Evolutionary conservation across 2,888 invertebrate species (phyloP).

Genomic region (Drosophila phalerata): DNA sequence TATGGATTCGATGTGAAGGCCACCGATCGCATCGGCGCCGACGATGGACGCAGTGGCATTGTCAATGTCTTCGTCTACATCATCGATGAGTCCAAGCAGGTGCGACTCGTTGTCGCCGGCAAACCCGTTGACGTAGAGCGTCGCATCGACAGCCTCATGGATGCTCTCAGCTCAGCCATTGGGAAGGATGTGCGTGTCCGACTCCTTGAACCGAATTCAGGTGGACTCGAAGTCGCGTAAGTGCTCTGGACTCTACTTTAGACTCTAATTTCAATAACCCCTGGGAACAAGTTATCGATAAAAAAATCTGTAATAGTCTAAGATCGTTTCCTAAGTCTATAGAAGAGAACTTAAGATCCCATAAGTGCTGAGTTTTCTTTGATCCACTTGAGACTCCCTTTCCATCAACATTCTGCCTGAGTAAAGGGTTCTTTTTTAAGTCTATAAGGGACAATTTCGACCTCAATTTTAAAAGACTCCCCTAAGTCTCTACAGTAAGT

Average conservation of each 20-base stretch:
- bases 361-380: not conserved
- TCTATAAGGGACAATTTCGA: not conserved
- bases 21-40: slow-evolving; percentile 92
- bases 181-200: slow-evolving; percentile 92
- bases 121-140: slow-evolving; percentile 92
- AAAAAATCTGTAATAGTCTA: not conserved
- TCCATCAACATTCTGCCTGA: no score
- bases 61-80: slow-evolving; percentile 95
- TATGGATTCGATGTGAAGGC: slow-evolving; percentile 96
- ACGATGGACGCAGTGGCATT: slow-evolving; percentile 93
- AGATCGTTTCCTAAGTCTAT: not conserved
- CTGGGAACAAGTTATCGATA: no score
- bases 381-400: not conserved
- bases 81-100: slow-evolving; percentile 92
- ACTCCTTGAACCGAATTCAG: slow-evolving; percentile 90
- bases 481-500: no score
- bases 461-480: no score
- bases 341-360: not conserved
- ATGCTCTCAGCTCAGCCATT: slow-evolving; percentile 90
- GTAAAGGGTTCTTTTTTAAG: not conserved
- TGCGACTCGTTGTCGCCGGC: slow-evolving; percentile 91
- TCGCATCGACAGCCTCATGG: slow-evolving; percentile 89
- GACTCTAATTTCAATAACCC: not conserved
- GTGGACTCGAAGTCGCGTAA: slow-evolving; percentile 86
- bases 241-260: slow-evolving; percentile 46